Evolutionary conservation across 2,113 vertebrate species (phyloP), one percentile per base, ranked within the genome.

Genomic region (Pangasianodon hypophthalmus): DNA sequence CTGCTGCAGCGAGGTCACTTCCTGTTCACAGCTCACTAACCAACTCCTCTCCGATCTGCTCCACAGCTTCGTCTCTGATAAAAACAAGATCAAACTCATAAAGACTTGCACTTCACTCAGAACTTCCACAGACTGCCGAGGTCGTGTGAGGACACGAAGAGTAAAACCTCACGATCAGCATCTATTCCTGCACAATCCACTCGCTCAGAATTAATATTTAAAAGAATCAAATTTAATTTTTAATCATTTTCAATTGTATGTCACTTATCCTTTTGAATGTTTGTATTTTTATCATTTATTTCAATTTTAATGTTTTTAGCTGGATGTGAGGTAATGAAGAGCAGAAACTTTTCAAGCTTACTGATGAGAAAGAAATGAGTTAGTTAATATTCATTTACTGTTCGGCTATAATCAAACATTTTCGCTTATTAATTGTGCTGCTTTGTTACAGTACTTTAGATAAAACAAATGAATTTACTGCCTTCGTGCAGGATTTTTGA

Each of bases 1-100:
- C 9, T 75, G 71, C 71, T 75, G 37, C 37, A 41, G 71, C 71
- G 37, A 75, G 71, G 71, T 75, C 71, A 75, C 71, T 75, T 75
- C 71, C 32, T 75, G 71, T 75, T 75, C 71, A 75, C 37, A 8
- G 71, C 37, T 44, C 71, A 75, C 37, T 75, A 44, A 75, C 71
- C 18, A 9, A 9, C 71, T 75, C 71, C 71, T 41, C 37, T 75
- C 7, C 18, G 2, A 44, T 75, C 71, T 44, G 71, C 71, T 75
- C 71, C 71, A 75, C 71, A 21, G 37, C 71, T 44, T 75, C 7
- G 13, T 44, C 37, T 75, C 37, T 44, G 69, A 37, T 18, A 37
- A 71, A 75, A 44, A 75, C 71, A 73, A 44, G 37, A 21, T 75
- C 71, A 41, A 19, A 75, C 37, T 21, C 37, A 44, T 75, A 75